Conservation (phyloP, 2,113 vertebrate genomes). For the Oryzias javanicus region DNA sequence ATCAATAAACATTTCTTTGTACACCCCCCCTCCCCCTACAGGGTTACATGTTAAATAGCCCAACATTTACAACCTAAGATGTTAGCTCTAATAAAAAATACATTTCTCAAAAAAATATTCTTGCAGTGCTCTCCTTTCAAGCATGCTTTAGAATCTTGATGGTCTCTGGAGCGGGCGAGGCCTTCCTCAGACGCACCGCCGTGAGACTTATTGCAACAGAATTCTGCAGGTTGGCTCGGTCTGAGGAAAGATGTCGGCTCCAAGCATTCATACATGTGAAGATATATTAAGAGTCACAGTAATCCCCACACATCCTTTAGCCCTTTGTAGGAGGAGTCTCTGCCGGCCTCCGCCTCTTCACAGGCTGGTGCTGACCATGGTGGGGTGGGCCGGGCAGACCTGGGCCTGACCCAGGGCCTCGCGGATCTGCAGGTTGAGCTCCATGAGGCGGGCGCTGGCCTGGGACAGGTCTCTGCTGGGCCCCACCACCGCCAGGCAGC, state of each 20-base stretch:
- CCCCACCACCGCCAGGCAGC: conserved; percentile 90
- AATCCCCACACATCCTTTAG: conserved; percentile 77
- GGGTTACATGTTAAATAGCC: conserved; percentile 92
- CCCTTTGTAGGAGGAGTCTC: conserved; percentile 76
- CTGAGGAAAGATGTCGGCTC: conserved; percentile 63
- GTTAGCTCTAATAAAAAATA: conserved; percentile 99
- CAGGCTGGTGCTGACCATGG: conserved; percentile 85
- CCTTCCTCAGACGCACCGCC: conserved; percentile 48
- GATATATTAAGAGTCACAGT: conserved; percentile 65
- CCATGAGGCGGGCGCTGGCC: conserved; percentile 92
- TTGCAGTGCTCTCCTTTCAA: conserved; percentile 90
- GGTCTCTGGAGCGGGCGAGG: conserved; percentile 27
- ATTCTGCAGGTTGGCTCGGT: conserved; percentile 66
- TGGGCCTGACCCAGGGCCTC: conserved; percentile 89
- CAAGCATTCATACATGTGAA: conserved; percentile 64
- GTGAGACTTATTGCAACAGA: conserved; percentile 73
- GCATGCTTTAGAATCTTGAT: conserved; percentile 83
- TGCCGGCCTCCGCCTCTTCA: conserved; percentile 69
- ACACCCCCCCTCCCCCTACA: conserved; percentile 71
- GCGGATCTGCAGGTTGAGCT: conserved; percentile 95
- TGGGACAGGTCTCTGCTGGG: conserved; percentile 91
- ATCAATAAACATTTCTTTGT: conserved; percentile 94
- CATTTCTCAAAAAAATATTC: conserved; percentile 97
- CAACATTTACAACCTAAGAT: conserved; percentile 97
- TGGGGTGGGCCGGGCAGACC: conserved; percentile 69